Evolutionary conservation across 2,113 vertebrate genomes (phyloP).

Genomic region (Chamaetylas fuelleborni): DNA sequence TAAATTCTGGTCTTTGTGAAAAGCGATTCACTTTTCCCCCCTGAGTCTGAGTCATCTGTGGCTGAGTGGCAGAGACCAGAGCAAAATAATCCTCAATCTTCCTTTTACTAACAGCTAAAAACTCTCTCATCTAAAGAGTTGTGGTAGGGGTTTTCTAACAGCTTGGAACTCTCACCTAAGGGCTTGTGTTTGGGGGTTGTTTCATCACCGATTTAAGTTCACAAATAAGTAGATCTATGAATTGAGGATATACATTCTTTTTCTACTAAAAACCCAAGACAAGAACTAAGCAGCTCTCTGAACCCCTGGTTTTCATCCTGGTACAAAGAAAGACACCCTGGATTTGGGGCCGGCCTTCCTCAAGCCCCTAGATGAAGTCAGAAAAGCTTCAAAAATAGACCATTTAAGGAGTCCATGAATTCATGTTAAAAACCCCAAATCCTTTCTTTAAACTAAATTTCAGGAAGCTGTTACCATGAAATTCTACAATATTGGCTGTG

Average conservation of each 20-base stretch:
- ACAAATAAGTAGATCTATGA: background rate
- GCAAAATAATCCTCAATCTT: background rate
- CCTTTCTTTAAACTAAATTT: background rate
- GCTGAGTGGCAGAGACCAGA: background rate
- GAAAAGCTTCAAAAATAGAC: background rate
- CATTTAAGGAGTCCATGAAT: rapidly evolving
- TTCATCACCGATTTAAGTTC: background rate
- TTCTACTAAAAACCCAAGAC: background rate
- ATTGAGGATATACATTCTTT: background rate
- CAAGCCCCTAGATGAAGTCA: background rate
- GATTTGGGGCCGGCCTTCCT: background rate
- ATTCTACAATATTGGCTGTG: background rate
- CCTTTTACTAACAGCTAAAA: background rate
- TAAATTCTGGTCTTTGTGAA: background rate
- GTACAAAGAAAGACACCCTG: background rate
- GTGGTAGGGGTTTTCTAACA: background rate
- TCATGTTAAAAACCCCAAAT: background rate
- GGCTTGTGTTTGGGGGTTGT: background rate
- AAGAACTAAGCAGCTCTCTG: background rate
- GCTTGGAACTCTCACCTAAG: background rate
- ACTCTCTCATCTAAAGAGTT: background rate
- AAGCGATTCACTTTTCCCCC: background rate
- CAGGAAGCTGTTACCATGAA: background rate
- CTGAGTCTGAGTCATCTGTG: background rate
- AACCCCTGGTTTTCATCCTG: background rate